A percentile compares a stretch with the other conserved stretches of the same genome.
Conservation (phyloP, 2,888 invertebrate genomes). For the Sipha maydis region DNA sequence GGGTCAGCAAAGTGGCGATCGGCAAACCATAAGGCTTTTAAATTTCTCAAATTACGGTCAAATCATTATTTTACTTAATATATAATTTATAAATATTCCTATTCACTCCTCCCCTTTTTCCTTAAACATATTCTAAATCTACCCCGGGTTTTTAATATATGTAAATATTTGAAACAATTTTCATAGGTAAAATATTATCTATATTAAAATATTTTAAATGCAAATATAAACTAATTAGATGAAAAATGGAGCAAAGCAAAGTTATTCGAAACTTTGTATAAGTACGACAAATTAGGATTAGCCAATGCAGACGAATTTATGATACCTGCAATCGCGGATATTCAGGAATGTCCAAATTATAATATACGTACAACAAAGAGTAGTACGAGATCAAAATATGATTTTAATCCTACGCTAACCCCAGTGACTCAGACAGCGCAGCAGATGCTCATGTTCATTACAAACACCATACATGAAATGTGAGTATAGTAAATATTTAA, state of each 20-base stretch:
- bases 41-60: too few relatives aligned
- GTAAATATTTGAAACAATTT: too few relatives aligned
- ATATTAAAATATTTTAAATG: not conserved
- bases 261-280: slow-evolving; percentile 6
- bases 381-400: not conserved
- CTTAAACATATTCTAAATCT: too few relatives aligned
- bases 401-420: too few relatives aligned
- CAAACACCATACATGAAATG: not conserved
- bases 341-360: not conserved
- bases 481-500: not conserved
- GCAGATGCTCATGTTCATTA: not conserved
- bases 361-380: not conserved
- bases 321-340: slow-evolving; percentile 1
- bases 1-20: too few relatives aligned
- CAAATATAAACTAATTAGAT: not conserved
- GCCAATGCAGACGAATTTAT: not conserved
- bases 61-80: too few relatives aligned
- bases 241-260: not conserved
- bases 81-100: too few relatives aligned
- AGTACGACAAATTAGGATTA: not conserved
- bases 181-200: too few relatives aligned
- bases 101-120: too few relatives aligned
- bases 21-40: too few relatives aligned
- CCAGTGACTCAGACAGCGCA: not conserved
- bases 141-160: too few relatives aligned